Evolutionary conservation across 2,113 vertebrate genomes (phyloP).

Genomic region (Proterorhinus semilunaris): DNA sequence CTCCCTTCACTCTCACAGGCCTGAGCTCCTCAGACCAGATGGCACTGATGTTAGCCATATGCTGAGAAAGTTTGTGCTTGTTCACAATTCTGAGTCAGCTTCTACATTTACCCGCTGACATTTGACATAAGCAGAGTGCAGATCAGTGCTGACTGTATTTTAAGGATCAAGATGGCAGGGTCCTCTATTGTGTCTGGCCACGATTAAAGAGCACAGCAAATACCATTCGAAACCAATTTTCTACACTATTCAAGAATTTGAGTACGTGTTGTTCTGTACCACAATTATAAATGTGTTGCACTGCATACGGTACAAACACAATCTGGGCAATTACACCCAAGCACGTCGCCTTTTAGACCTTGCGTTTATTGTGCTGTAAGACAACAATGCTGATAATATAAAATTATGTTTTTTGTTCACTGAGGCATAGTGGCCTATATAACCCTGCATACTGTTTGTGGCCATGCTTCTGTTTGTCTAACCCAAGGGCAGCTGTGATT

Average conservation of each 20-base stretch:
- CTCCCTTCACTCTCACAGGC: slow-evolving; percentile 14
- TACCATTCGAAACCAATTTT: neutral
- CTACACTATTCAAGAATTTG: neutral
- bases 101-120: slow-evolving; percentile 25
- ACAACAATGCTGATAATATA: too few relatives aligned
- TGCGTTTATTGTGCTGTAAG: too few relatives aligned
- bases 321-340: too few relatives aligned
- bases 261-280: too few relatives aligned
- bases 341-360: too few relatives aligned
- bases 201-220: neutral
- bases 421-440: too few relatives aligned
- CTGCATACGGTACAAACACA: too few relatives aligned
- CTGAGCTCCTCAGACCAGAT: slow-evolving; percentile 27
- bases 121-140: slow-evolving; percentile 40
- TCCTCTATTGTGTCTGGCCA: slow-evolving; percentile 4
- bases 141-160: slow-evolving; percentile 33
- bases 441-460: too few relatives aligned
- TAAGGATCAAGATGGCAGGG: slow-evolving; percentile 28
- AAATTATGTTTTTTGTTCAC: too few relatives aligned
- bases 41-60: slow-evolving; percentile 23
- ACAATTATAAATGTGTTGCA: too few relatives aligned
- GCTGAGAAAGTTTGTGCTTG: slow-evolving; percentile 14
- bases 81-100: slow-evolving; percentile 23
- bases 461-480: too few relatives aligned
- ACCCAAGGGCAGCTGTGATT: too few relatives aligned